Base-by-base conservation (phyloP, 2,888 invertebrate genomes). In the Acanthopleura granulata region DNA sequence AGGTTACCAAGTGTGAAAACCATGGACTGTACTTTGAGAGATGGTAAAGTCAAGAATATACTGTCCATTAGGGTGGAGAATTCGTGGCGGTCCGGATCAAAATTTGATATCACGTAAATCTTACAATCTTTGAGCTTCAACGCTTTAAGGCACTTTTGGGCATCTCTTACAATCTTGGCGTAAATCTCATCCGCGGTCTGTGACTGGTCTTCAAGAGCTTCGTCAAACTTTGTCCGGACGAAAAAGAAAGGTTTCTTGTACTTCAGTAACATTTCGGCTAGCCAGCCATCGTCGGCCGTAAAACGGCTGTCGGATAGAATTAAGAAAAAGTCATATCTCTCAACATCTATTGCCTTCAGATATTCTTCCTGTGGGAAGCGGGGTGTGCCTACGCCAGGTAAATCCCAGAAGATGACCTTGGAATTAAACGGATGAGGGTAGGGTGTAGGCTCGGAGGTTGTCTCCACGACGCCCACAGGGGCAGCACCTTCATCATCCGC, bases 371-470 rank as follows among this genome's bases (percentile, higher is more conserved):
- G 76, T 27, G 79, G 71, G 73, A 79, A 81, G 22, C 77, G 78
- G 15, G 69, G 71, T 30, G 79, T 76, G 16, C 78, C 81, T 22
- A 78, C 29, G 49, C 78, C 78, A 12, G 81, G 81, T 15, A 81
- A 62, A 62, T 81, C 81, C 81, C 81, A 81, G 70, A 77, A 81
- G 51, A 76, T 77, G 0, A 81, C 66, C 61, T 79, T 78, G 61
- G 77, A 77, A 66, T 81, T 80, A 25, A 79, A 75, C 22, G 81
- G 80, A 73, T 81, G 80, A 49, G 78, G 76, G 72, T 80, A 81
- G 4, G 80, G 78, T 15, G 79, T 81, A 0, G 80, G 81, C 51
- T 81, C 78, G 9, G 77, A 77, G 0, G 79, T 80, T 16, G 79
- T 80, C 49, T 78, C 71, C 3, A 75, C 74, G 16, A 75, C 74